Percentiles rank a stretch among this genome's conserved stretches.
Evolutionary conservation across 2,113 vertebrate genomes (phyloP).

Genomic region (Python bivittatus): DNA sequence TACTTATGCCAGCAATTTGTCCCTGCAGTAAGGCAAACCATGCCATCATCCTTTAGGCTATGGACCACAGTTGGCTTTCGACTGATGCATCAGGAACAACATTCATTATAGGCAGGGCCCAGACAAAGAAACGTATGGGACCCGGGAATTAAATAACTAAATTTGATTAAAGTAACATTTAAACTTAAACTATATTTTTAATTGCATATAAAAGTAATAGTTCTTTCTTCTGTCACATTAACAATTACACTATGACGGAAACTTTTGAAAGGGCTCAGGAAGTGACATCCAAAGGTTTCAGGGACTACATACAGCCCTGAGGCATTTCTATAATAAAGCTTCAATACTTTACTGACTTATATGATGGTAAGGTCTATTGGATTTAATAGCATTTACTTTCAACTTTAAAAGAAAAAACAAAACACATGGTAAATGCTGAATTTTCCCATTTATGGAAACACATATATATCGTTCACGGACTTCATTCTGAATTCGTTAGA

Average conservation of each 20-base stretch:
- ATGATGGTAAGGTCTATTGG: neutral
- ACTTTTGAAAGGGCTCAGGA: neutral
- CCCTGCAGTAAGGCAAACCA: neutral
- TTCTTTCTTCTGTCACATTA: neutral
- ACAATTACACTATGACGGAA: neutral
- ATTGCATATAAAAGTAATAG: neutral
- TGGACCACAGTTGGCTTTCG: neutral
- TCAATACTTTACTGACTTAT: neutral
- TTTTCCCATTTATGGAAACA: neutral
- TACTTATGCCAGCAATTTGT: neutral
- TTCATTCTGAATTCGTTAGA: neutral
- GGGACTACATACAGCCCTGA: neutral
- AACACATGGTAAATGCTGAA: neutral
- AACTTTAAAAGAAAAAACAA: neutral
- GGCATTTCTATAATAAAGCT: neutral
- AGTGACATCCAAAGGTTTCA: neutral
- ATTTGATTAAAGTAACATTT: neutral
- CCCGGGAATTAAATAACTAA: neutral
- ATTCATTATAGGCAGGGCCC: neutral
- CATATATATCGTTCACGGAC: neutral
- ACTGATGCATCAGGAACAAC: neutral
- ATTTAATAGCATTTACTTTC: neutral
- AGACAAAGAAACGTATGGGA: neutral
- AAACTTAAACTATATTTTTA: neutral
- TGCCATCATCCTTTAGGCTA: no score